Conservation (phyloP, 2,797 vertebrate genomes). For the Dryobates pubescens region DNA sequence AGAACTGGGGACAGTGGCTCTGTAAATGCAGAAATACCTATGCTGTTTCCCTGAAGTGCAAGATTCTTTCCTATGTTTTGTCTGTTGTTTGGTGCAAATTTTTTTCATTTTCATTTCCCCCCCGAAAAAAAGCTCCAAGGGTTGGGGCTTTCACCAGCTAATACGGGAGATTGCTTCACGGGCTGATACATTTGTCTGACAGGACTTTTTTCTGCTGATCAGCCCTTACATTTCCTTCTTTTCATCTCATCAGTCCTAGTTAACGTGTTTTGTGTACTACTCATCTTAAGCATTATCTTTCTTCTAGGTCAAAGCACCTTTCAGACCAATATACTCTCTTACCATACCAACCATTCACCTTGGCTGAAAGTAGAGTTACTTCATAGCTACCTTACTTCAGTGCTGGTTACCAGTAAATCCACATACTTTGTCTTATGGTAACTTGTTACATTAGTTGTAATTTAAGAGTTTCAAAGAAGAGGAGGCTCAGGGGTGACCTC, state of each 20-base stretch:
- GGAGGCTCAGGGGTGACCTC: too few relatives aligned
- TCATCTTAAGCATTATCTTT: not conserved
- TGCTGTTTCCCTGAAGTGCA: not conserved
- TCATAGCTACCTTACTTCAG: not conserved
- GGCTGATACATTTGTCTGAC: not conserved
- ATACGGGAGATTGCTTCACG: not conserved
- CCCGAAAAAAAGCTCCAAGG: not conserved
- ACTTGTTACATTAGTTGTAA: slow-evolving; percentile 20
- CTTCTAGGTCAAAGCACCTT: not conserved
- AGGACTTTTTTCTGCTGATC: not conserved
- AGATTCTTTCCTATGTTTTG: not conserved
- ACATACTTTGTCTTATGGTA: not conserved
- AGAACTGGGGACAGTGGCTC: not conserved
- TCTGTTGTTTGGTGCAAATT: not conserved
- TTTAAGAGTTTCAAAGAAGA: slow-evolving; percentile 19
- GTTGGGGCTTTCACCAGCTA: not conserved
- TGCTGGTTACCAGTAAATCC: not conserved
- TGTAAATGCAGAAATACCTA: not conserved
- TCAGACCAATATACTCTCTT: not conserved
- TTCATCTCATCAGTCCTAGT: not conserved
- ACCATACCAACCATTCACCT: not conserved
- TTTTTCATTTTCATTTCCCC: not conserved
- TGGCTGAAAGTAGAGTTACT: not conserved
- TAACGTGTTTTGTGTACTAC: not conserved
- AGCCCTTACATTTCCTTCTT: not conserved